A percentile compares a stretch with the other conserved stretches of the same genome.
Evolutionary conservation across 2,113 vertebrate genomes (phyloP).

Genomic region (Erythrocercus mccallii): DNA sequence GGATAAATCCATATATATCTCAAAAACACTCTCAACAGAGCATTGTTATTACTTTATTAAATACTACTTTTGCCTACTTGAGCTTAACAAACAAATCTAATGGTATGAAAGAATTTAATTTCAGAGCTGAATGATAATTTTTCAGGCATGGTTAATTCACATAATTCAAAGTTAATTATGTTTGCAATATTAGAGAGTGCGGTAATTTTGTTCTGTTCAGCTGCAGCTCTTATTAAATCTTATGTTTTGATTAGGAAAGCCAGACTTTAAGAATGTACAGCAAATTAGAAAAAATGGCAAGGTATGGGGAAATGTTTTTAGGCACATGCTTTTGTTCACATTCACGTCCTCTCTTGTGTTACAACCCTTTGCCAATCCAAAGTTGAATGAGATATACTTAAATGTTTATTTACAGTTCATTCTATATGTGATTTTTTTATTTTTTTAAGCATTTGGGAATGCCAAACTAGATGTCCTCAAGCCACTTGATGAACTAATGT

Average conservation of each 20-base stretch:
- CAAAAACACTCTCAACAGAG: slow-evolving; percentile 66
- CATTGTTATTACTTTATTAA: slow-evolving; percentile 77
- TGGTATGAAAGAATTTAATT: slow-evolving; percentile 84
- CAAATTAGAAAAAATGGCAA: not conserved
- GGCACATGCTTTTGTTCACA: not conserved
- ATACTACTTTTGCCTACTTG: slow-evolving; percentile 78
- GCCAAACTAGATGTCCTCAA: not conserved
- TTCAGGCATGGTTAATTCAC: slow-evolving; percentile 82
- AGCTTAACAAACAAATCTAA: slow-evolving; percentile 84
- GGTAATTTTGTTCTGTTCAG: slow-evolving; percentile 76
- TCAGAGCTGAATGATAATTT: slow-evolving; percentile 83
- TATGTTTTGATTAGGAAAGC: slow-evolving; percentile 71
- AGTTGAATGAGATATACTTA: not conserved
- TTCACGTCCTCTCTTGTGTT: not conserved
- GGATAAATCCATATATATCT: slow-evolving; percentile 64
- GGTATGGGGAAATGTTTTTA: not conserved
- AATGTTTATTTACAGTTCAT: not conserved
- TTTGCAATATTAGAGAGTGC: slow-evolving; percentile 75
- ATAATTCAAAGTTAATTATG: slow-evolving; percentile 86
- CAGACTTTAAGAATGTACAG: slow-evolving; percentile 37
- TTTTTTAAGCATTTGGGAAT: not conserved
- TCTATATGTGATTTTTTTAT: not conserved
- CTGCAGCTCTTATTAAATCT: slow-evolving; percentile 74
- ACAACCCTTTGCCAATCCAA: not conserved
- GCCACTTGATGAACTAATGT: not conserved